A percentile compares a stretch with the other conserved stretches of the same genome.
These are phyloP conservation scores for Caenorhabditis drosophilae DNA, from an alignment of 2,888 invertebrate genomes.

Conservation along the genomic window DNA sequence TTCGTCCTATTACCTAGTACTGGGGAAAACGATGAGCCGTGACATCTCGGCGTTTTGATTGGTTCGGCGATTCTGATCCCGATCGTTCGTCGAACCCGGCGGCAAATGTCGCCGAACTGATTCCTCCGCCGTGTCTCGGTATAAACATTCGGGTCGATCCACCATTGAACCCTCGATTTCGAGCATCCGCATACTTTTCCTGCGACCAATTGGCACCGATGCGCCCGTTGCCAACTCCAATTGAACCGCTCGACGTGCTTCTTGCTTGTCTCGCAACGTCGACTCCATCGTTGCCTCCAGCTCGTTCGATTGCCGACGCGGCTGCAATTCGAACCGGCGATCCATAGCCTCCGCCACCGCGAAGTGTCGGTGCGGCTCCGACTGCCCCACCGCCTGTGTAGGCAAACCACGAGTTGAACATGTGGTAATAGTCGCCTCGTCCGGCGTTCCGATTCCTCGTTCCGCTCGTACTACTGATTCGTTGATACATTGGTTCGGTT, in stretches of 20 bases:
- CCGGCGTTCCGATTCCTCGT: slow-evolving; percentile 10
- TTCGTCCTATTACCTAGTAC: too few relatives aligned
- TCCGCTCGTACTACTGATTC: slow-evolving; percentile 8
- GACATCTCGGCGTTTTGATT: slow-evolving; percentile 24
- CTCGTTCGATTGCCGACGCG: slow-evolving; percentile 24
- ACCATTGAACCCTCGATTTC: slow-evolving; percentile 1
- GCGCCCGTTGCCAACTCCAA: slow-evolving; percentile 3
- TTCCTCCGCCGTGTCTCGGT: slow-evolving; percentile 35
- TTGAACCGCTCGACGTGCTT: slow-evolving; percentile 21
- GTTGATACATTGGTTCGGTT: slow-evolving; percentile 8
- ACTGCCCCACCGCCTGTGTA: slow-evolving; percentile 48
- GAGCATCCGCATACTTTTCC: slow-evolving; percentile 42
- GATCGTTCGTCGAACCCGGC: slow-evolving; percentile 6
- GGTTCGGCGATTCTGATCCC: slow-evolving; percentile 21
- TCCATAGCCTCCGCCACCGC: slow-evolving; percentile 4
- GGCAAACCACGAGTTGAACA: slow-evolving; percentile 65
- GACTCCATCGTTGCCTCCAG: slow-evolving; percentile 12
- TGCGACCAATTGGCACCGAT: slow-evolving; percentile 13
- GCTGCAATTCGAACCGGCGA: slow-evolving; percentile 37
- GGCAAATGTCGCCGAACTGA: slow-evolving; percentile 31
- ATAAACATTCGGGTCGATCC: slow-evolving; percentile 37
- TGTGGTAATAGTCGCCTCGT: slow-evolving; percentile 52
- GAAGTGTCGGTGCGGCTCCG: slow-evolving; percentile 41
- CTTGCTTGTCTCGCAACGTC: slow-evolving; percentile 13
- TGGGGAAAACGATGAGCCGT: slow-evolving; percentile 49